Conservation (phyloP, 1,140 invertebrate genomes). For the Drosophila mojavensis region DNA sequence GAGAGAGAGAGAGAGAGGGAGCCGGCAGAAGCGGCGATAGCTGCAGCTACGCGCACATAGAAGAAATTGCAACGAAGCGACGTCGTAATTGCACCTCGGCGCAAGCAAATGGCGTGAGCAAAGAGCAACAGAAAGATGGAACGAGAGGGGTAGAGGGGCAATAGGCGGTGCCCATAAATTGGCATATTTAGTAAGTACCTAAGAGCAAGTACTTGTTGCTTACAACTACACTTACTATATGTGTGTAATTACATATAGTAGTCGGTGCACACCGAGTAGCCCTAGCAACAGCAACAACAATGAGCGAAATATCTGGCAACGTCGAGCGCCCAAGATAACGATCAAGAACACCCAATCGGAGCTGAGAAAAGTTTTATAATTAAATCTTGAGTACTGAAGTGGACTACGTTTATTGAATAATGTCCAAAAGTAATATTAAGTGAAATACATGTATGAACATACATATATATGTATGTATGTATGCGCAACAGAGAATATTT, state of each 20-base stretch:
- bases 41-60: constrained; percentile 72
- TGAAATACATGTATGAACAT: too few species aligned
- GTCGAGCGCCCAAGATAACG: neutral
- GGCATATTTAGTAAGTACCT: constrained; percentile 20
- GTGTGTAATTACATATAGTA: neutral
- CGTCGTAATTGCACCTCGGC: constrained; percentile 59
- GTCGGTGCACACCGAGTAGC: neutral
- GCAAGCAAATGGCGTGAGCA: constrained; percentile 9
- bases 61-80: constrained; percentile 70
- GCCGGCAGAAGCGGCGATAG: constrained; percentile 36
- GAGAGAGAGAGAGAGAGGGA: constrained; percentile 26
- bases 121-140: neutral
- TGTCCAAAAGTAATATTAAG: neutral
- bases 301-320: neutral
- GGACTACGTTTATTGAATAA: neutral
- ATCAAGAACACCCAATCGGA: neutral
- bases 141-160: neutral
- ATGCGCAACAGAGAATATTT: too few species aligned
- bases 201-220: constrained; percentile 9
- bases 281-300: neutral
- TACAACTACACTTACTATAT: constrained; percentile 5
- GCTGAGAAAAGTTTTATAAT: neutral
- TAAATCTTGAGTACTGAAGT: neutral
- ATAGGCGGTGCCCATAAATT: constrained; percentile 14
- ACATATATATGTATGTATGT: too few species aligned